Evolutionary conservation across 1,140 invertebrate genomes (phyloP), one percentile per base, ranked within the genome.

Genomic region (Solenopsis fugax): DNA sequence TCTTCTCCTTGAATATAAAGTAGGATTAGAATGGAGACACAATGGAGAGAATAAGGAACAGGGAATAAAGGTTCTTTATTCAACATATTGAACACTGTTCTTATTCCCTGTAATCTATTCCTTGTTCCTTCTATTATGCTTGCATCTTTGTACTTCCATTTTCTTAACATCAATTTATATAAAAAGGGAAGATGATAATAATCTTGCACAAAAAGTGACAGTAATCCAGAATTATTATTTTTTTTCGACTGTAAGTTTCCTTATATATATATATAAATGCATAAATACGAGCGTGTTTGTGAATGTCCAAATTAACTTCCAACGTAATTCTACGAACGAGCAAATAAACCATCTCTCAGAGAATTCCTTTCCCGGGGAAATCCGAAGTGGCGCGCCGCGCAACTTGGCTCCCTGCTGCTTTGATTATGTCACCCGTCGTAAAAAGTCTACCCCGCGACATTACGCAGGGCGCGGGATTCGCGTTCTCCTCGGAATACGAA

Each of bases 391-490:
- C 54, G 41, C 3, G 16, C 34, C 52, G 72, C n/a, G 34, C 34
- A 37, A n/a, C 2, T 29, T 16, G 41, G 56, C 24, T 34, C 10
- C 18, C 75, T 18, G 34, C 18, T 24, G 37, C 24, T 77, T 77
- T 64, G 24, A 48, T 77, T 48, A 62, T n/a, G 52, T 56, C 45
- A 62, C 45, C 16, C 45, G 7, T 69, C 77, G n/a, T 80, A 69
- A 69, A 67, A 45, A 54, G 62, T 69, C 29, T 54, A 24, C 2
- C 37, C 1, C 13, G 24, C 41, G 29, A 69, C 52, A 62, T 75
- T 48, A 69, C 9, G 76, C n/a, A 54, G 86, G 67, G 37, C 16
- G 56, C 16, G 56, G 12, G 75, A 62, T 24, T 12, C 45, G 21
- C n/a, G 29, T 29, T 9, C 56, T 29, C 13, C 21, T 78, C 13